Evolutionary conservation across 2,797 vertebrate genomes (phyloP), one percentile per base, ranked within the genome.

Genomic region (Poeciliopsis paucimaculata): DNA sequence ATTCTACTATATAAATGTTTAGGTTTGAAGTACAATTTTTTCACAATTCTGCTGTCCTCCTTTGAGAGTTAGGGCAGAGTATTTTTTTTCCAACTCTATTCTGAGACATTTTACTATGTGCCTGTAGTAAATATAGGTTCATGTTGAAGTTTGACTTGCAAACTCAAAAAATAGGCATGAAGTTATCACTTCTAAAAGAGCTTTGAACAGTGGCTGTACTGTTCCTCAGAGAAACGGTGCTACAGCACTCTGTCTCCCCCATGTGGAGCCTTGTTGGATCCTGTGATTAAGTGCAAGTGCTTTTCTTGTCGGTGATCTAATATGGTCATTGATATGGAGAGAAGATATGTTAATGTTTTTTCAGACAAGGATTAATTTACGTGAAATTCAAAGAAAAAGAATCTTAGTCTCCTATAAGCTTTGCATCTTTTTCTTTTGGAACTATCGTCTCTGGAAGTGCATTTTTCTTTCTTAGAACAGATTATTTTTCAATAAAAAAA

Each of bases 231-330:
- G 90, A 55, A 88, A 71, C 55, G 60, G 1, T 89, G 84, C 80
- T 81, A 77, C 79, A 90, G 93, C 88, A 73, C 93, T 94, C 84
- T 94, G 93, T 94, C 94, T 90, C 94, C 95, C 91, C 90, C 94
- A 90, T 88, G 93, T 95, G 95, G 94, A 71, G 73, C 43, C 34
- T 82, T 46, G 2, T 28, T 77, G 79, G 76, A 88, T 76, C 80
- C 84, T 12, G 34, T 34, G 75, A 83, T 76, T 78, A 49, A 77
- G 71, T 31, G 47, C 23, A 9, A 9, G 34, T 53, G 60, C 45
- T 71, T 39, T 49, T 39, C 60, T 15, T 77, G 34, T 16, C 20
- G 16, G 31, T 31, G 45, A 26, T 26, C 16, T 75, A 45, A 81
- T 68, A 71, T 83, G 76, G 82, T 81, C 57, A 72, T 60, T 74